Conservation (phyloP, 2,797 vertebrate genomes). For the Leptoclinus maculatus region DNA sequence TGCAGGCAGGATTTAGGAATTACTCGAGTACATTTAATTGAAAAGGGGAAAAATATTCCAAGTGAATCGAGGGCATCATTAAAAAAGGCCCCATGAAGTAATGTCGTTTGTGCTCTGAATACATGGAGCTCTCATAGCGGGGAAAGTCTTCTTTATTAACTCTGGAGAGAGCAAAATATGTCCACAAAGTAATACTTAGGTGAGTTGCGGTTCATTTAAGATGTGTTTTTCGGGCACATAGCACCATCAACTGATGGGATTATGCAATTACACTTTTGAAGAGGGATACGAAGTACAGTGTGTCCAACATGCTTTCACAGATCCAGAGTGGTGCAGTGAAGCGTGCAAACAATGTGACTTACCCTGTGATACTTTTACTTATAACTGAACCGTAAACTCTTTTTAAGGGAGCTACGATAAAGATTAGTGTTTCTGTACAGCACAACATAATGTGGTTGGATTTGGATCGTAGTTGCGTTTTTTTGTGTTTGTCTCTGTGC, state of each 20-base stretch:
- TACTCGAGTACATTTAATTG: background rate
- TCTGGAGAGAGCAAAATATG: background rate
- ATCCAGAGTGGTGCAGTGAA: background rate
- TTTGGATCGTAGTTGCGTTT: background rate
- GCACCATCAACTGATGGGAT: slow-evolving; percentile 58
- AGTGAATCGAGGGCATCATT: background rate
- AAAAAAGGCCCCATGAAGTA: background rate
- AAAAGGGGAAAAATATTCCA: background rate
- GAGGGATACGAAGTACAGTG: rapidly evolving
- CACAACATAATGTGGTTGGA: background rate
- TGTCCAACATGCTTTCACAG: background rate
- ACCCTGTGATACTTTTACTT: background rate
- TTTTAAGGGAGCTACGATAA: background rate
- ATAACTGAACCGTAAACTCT: background rate
- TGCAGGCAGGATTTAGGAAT: background rate
- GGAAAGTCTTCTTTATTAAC: background rate
- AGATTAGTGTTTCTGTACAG: background rate
- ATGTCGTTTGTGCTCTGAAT: background rate
- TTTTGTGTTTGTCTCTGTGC: background rate
- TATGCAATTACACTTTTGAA: slow-evolving; percentile 36
- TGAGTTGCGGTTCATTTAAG: background rate
- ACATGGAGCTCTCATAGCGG: background rate
- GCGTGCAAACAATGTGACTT: background rate
- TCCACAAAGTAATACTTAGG: background rate
- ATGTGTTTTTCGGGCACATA: background rate